Evolutionary conservation across 2,113 vertebrate species (phyloP).

Genomic region (Apteryx mantelli): DNA sequence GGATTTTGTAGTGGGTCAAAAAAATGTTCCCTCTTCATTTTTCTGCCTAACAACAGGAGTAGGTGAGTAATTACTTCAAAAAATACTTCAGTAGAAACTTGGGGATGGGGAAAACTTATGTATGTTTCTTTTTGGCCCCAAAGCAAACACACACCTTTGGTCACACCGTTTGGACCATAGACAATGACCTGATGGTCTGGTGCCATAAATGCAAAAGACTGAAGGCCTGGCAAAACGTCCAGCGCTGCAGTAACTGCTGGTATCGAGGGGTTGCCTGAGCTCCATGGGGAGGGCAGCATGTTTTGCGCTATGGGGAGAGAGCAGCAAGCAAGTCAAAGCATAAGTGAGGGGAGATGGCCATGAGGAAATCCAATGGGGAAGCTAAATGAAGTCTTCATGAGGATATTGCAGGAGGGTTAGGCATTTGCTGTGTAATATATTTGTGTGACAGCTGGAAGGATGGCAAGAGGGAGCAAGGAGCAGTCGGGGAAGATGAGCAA

Average conservation of each 20-base stretch:
- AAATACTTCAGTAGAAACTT: neutral
- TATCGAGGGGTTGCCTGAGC: neutral
- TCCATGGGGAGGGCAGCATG: fast-evolving
- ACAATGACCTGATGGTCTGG: too few relatives aligned
- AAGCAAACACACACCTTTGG: neutral
- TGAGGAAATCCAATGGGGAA: neutral
- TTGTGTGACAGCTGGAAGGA: neutral
- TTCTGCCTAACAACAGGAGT: neutral
- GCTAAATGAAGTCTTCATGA: neutral
- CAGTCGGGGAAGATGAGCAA: fast-evolving
- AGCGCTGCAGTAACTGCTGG: fast-evolving
- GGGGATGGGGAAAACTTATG: neutral
- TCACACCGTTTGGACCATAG: too few relatives aligned
- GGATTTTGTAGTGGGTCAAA: neutral
- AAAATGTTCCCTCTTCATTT: neutral
- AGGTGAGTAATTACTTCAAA: neutral
- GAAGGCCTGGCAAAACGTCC: neutral
- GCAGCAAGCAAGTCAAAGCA: neutral
- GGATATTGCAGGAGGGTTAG: neutral
- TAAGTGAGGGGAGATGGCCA: neutral
- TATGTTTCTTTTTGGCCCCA: neutral
- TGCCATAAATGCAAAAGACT: fast-evolving
- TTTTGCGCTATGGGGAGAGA: neutral
- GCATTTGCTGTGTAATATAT: neutral
- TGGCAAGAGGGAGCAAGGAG: neutral